Evolutionary conservation across 2,113 vertebrate genomes (phyloP), one percentile per base, ranked within the genome.

Genomic region (Myotis lucifugus): DNA sequence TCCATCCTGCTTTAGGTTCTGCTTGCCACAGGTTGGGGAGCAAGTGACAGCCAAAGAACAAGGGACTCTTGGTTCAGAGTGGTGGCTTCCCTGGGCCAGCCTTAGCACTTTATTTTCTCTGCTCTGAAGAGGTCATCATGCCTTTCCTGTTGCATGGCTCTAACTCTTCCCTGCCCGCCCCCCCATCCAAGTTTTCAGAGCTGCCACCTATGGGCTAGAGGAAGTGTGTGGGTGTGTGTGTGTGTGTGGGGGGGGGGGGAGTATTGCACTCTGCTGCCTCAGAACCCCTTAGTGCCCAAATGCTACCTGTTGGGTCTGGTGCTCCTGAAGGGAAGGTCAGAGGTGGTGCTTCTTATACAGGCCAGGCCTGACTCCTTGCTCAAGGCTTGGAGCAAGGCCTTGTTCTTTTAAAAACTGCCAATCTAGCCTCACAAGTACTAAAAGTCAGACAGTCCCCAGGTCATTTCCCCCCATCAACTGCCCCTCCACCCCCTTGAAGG

Each of bases 91-190:
- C 50, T 25, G 21, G 6, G 23, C 27, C 27, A 13, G 17, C 32
- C 17, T 25, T 18, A 8, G 17, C 10, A 8, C 14, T 27, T 32
- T 88, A 79, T 79, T 72, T 46, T 73, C 37, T 79, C n/a, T 3
- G 17, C 29, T 48, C 86, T 27, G 23, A 23, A 64, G 29, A 5
- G 0, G 50, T 72, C 37, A 6, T 81, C 17, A 4, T 15, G 3
- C 5, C 8, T 1, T 1, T 3, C 32, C 40, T 0, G 18, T 34
- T 8, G 0, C 48, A n/a, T 5, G 21, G 34, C 54, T 86, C 11
- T 76, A 21, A 54, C n/a, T 46, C 14, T 5, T 5, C 4, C 5
- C 6, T 8, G 42, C 42, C 4, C 23, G 1, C 10, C 1, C 27
- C 46, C 37, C 15, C 14, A 34, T 27, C 12, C 46, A 66, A 52